Evolutionary conservation across 2,797 vertebrate genomes (phyloP).

Genomic region (Helarctos malayanus): DNA sequence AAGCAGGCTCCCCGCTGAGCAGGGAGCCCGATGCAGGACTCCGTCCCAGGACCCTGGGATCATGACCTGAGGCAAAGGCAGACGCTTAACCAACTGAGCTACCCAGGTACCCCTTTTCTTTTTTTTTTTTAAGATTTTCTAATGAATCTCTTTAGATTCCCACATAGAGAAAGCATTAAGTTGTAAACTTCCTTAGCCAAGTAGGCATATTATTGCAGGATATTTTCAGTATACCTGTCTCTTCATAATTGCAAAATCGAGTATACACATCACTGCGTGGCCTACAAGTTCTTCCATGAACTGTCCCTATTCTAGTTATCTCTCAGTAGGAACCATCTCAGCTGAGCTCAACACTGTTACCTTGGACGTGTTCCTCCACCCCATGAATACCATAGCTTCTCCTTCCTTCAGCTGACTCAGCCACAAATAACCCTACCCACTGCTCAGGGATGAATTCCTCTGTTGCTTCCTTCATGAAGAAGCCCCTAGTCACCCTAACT

Average conservation of each 20-base stretch:
- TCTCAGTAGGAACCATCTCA: neutral
- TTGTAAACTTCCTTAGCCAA: neutral
- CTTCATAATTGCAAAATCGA: neutral
- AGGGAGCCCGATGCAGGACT: too few relatives aligned
- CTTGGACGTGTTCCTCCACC: neutral
- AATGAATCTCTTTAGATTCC: neutral
- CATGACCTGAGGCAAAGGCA: too few relatives aligned
- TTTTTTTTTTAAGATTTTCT: neutral
- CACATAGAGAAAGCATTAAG: neutral
- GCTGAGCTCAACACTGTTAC: neutral
- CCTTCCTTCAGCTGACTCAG: neutral
- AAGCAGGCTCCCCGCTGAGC: too few relatives aligned
- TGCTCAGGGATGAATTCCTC: neutral
- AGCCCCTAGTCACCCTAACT: neutral
- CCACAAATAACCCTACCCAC: neutral
- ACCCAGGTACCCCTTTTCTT: too few relatives aligned
- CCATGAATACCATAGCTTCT: neutral
- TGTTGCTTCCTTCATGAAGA: neutral
- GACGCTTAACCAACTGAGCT: too few relatives aligned
- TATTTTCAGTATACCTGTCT: neutral
- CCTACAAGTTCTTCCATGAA: neutral
- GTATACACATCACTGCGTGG: neutral
- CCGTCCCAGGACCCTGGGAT: too few relatives aligned
- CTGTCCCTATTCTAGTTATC: neutral
- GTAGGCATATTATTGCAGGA: neutral